Evolutionary conservation across 1,140 invertebrate genomes (phyloP), one percentile per base, ranked within the genome.

Genomic region (Micrasema minimum): DNA sequence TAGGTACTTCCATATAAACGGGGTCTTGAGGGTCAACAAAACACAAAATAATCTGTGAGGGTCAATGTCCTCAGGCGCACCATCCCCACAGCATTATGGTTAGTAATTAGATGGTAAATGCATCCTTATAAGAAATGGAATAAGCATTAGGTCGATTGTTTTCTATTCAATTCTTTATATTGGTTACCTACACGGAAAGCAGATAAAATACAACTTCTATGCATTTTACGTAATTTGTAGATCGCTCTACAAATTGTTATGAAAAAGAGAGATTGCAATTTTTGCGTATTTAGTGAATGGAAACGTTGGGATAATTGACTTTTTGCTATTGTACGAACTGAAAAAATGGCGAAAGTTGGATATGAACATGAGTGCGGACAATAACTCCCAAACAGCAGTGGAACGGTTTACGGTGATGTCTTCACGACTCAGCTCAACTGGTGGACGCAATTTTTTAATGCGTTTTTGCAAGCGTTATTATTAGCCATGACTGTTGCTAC

Each of bases 331-430:
- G 73, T 75, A 45, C 57, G 31, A 41, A 23, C 59, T 62, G 38
- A 31, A 66, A 75, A 69, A 75, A 75, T 75, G 73, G 73, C 69
- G 73, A 75, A 75, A 75, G 73, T 75, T 57, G 23, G 57, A 71
- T 67, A 57, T 38, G 50, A 75, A 69, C 67, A 74, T 71, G 68
- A 74, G 55, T 71, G 72, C 59, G 69, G 38, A 74, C 48, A 55
- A 67, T 72, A 68, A 67, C 67, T 22, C 61, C 48, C 46, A 62
- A 59, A 59, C 55, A 59, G 53, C 53, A 23, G 38, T 5, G 38
- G 10, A 1, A 9, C 38, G 38, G 38, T 41, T n/a, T 1, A 41
- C n/a, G 38, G 43, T 16, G 55, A 41, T 59, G 37, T 59, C 35
- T 59, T 41, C 55, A 59, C 55, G 55, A 59, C 48, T 45, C 41